Evolutionary conservation across 2,113 vertebrate species (phyloP).

Genomic region (Hippolais icterina): DNA sequence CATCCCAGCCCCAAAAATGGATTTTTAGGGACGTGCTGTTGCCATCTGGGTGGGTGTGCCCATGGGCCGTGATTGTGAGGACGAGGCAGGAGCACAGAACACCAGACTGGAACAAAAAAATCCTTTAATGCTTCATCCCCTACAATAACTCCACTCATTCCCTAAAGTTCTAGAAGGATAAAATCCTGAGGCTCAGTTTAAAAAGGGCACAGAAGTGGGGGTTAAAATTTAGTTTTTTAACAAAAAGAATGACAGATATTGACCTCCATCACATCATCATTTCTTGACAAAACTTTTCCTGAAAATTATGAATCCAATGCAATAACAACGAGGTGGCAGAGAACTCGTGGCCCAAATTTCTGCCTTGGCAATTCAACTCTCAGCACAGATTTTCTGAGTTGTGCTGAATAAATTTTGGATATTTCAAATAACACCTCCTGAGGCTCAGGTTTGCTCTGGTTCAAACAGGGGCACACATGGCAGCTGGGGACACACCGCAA

Average conservation of each 20-base stretch:
- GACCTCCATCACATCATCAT: not conserved
- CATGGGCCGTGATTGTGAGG: not conserved
- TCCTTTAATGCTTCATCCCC: not conserved
- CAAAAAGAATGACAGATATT: too few species aligned
- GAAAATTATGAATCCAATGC: not conserved
- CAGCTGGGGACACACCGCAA: not conserved
- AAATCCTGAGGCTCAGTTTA: not conserved
- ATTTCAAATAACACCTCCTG: not conserved
- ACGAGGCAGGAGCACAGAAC: not conserved
- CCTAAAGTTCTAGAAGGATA: not conserved
- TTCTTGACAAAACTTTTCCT: not conserved
- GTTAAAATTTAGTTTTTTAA: not conserved
- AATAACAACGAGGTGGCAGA: not conserved
- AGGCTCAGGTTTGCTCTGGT: not conserved
- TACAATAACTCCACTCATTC: not conserved
- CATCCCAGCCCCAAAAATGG: not conserved
- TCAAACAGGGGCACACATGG: not conserved
- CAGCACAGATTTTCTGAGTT: not conserved
- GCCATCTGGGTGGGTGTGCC: not conserved
- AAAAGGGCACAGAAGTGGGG: not conserved
- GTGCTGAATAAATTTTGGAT: not conserved
- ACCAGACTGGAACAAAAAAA: not conserved
- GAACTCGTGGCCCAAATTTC: not conserved
- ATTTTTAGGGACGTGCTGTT: not conserved
- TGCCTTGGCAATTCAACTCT: not conserved